Conservation (phyloP, 2,888 invertebrate genomes). For the Acleris sparsana region DNA sequence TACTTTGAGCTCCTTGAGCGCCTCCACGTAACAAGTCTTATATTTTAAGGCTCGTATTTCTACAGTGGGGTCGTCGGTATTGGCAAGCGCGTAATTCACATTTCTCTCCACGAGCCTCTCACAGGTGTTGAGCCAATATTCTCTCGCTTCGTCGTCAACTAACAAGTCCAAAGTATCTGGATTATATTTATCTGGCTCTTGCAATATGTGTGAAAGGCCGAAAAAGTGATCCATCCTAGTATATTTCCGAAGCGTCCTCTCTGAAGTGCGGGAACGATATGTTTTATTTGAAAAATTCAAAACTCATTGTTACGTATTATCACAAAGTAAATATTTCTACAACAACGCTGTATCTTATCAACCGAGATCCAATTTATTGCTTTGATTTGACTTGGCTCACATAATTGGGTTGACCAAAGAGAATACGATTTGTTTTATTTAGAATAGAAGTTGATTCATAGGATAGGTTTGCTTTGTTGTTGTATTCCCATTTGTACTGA, state of each 20-base stretch:
- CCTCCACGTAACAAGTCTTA: constrained; percentile 91
- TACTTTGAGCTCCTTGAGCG: constrained; percentile 88
- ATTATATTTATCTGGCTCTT: constrained; percentile 90
- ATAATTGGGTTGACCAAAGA: too few species aligned
- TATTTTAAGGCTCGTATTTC: constrained; percentile 91
- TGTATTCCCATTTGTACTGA: too few species aligned
- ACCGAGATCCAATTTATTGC: constrained; percentile 13
- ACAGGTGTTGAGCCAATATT: constrained; percentile 96
- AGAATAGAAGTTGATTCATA: too few species aligned
- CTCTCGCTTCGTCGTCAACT: constrained; percentile 92
- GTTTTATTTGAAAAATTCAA: constrained; percentile 55
- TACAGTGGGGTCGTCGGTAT: constrained; percentile 89
- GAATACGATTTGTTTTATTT: too few species aligned
- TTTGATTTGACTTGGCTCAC: constrained; percentile 9
- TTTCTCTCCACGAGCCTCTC: constrained; percentile 93
- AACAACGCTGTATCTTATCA: constrained; percentile 59
- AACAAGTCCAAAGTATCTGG: constrained; percentile 97
- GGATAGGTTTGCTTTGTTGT: too few species aligned
- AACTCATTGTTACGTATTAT: constrained; percentile 69
- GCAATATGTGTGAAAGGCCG: constrained; percentile 84
- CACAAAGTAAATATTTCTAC: constrained; percentile 61
- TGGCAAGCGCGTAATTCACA: constrained; percentile 90
- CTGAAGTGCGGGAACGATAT: constrained; percentile 40
- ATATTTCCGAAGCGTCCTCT: constrained; percentile 3
- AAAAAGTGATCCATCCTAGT: constrained; percentile 71